Evolutionary conservation across 2,888 invertebrate species (phyloP).

Genomic region (Psylliodes chrysocephalus): DNA sequence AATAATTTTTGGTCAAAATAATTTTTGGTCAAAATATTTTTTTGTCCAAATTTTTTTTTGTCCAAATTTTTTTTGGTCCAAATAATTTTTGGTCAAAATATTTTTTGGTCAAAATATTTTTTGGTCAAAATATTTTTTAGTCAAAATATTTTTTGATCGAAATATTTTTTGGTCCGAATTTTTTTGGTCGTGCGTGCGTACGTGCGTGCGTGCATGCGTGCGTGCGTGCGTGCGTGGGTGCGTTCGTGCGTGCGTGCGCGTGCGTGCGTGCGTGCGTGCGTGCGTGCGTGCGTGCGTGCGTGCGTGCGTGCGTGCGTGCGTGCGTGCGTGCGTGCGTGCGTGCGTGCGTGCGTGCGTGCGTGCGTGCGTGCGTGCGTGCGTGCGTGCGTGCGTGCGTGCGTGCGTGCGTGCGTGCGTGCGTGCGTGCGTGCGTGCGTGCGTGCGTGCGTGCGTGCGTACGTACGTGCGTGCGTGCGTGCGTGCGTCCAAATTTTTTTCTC

Average conservation of each 20-base stretch:
- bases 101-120: too few relatives aligned
- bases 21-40: too few relatives aligned
- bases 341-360: neutral
- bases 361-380: neutral
- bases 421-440: neutral
- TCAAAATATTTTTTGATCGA: too few relatives aligned
- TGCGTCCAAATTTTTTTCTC: too few relatives aligned
- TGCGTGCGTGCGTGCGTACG: neutral
- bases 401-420: neutral
- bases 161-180: too few relatives aligned
- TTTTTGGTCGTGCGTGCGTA: too few relatives aligned
- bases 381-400: neutral
- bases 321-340: neutral
- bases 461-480: neutral
- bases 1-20: too few relatives aligned
- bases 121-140: too few relatives aligned
- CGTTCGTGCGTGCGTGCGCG: neutral
- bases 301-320: neutral
- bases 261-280: neutral
- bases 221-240: too few relatives aligned
- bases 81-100: too few relatives aligned
- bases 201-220: neutral
- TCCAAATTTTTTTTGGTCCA: too few relatives aligned
- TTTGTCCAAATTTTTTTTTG: too few relatives aligned
- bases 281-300: neutral